phyloP scores from a whole-genome alignment of 35 echinoderm and acorn worm species.

The Ophioderma brevispina region DNA sequence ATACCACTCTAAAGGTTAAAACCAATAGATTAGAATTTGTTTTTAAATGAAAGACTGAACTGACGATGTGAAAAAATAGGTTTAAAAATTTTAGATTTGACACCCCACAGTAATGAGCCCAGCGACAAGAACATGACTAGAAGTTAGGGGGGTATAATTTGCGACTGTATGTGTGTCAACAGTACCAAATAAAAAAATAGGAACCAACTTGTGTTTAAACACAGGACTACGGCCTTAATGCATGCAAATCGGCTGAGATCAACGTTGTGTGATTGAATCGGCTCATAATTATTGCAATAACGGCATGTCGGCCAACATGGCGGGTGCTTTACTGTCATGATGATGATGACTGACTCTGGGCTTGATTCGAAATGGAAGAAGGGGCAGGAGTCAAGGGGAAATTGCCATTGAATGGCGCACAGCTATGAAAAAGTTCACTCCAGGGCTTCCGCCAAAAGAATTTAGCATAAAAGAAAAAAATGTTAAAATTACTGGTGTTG shows the following conservation, averaged over 20 bases:
- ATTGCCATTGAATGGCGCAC: slow-evolving; percentile 96
- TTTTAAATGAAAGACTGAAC: too few relatives aligned
- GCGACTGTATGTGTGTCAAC: too few relatives aligned
- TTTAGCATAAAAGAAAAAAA: slow-evolving; percentile 64
- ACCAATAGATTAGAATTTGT: too few relatives aligned
- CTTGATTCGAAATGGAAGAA: slow-evolving; percentile 52
- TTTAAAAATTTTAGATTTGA: too few relatives aligned
- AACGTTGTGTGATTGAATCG: slow-evolving; percentile 68
- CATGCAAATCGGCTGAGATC: slow-evolving; percentile 96
- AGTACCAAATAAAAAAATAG: too few relatives aligned
- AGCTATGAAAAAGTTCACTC: slow-evolving; percentile 95
- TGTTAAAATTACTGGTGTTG: too few relatives aligned
- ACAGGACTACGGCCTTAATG: slow-evolving; percentile 90
- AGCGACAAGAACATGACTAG: too few relatives aligned
- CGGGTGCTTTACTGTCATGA: slow-evolving; percentile 43
- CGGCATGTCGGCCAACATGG: slow-evolving; percentile 64
- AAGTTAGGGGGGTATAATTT: too few relatives aligned
- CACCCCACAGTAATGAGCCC: too few relatives aligned
- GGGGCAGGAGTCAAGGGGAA: slow-evolving; percentile 94
- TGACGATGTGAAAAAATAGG: too few relatives aligned
- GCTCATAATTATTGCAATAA: slow-evolving; percentile 80
- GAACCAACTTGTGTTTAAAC: slow-evolving; percentile 94
- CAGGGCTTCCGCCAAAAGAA: slow-evolving; percentile 87
- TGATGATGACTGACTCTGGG: slow-evolving; percentile 41
- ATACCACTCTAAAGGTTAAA: too few relatives aligned